Percentiles rank a stretch among this genome's conserved stretches.
These are phyloP conservation scores for Capricornis sumatraensis DNA, from an alignment of 2,113 vertebrate genomes.

Conservation along the genomic window DNA sequence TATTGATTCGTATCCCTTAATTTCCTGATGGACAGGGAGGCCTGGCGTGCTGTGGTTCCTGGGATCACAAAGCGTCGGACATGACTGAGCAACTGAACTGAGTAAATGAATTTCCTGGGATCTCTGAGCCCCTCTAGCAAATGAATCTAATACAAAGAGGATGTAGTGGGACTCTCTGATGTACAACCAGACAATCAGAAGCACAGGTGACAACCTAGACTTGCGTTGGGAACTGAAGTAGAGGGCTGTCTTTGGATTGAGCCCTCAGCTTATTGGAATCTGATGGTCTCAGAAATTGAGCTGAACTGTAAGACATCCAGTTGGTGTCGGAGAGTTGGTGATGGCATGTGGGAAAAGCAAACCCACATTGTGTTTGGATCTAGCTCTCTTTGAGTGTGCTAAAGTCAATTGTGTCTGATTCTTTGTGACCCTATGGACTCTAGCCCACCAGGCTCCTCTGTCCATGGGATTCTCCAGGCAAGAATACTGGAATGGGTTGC, in stretches of 20 bases:
- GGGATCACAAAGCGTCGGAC: too few relatives aligned
- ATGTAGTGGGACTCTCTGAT: neutral
- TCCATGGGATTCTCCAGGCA: neutral
- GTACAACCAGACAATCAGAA: neutral
- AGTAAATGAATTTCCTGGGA: neutral
- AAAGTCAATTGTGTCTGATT: neutral
- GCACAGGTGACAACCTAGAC: neutral
- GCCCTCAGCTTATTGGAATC: neutral
- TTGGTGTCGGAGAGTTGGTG: neutral
- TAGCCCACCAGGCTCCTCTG: neutral
- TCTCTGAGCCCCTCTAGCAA: neutral
- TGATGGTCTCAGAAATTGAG: neutral
- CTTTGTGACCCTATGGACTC: accelerated
- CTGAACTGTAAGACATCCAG: neutral
- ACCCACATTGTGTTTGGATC: neutral
- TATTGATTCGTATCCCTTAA: neutral
- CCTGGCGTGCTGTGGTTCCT: too few relatives aligned
- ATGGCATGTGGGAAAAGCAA: neutral
- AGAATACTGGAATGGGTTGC: neutral
- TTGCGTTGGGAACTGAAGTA: neutral
- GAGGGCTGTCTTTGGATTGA: neutral
- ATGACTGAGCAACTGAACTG: too few relatives aligned
- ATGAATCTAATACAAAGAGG: neutral
- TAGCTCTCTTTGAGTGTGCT: neutral
- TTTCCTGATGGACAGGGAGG: neutral